These are phyloP conservation scores for Xiphophorus couchianus DNA, from an alignment of 2,113 vertebrate species.

Conservation along the genomic window DNA sequence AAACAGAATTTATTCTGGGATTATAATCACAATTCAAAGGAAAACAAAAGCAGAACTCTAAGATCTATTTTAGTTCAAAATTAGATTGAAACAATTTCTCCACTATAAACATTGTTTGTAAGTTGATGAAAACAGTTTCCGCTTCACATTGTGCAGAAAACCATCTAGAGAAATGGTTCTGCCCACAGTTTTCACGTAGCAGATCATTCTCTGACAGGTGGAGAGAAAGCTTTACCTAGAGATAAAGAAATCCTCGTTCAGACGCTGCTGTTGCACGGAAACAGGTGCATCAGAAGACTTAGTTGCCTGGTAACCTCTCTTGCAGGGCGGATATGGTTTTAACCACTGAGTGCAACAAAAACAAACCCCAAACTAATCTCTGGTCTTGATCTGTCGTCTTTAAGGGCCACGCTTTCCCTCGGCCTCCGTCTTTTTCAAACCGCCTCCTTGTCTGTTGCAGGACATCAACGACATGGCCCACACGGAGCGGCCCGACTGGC, in stretches of 20 bases:
- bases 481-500: constrained; percentile 95
- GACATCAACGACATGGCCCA: constrained; percentile 97
- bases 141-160: too few relatives aligned
- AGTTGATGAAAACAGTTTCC: too few relatives aligned
- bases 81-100: too few relatives aligned
- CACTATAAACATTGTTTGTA: too few relatives aligned
- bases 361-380: neutral
- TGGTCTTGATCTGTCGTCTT: neutral
- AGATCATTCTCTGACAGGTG: neutral
- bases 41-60: too few relatives aligned
- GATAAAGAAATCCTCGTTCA: neutral
- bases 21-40: too few relatives aligned
- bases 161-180: too few relatives aligned
- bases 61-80: too few relatives aligned
- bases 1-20: too few relatives aligned
- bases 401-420: neutral
- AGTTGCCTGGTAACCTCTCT: neutral
- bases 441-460: constrained; percentile 64
- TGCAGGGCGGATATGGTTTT: neutral
- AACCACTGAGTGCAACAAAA: neutral
- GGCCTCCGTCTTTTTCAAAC: neutral
- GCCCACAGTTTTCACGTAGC: neutral
- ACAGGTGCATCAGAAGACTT: neutral
- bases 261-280: neutral
- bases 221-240: neutral